These are phyloP conservation scores for Lasius platythorax DNA, from an alignment of 2,888 invertebrate species.

Conservation along the genomic window DNA sequence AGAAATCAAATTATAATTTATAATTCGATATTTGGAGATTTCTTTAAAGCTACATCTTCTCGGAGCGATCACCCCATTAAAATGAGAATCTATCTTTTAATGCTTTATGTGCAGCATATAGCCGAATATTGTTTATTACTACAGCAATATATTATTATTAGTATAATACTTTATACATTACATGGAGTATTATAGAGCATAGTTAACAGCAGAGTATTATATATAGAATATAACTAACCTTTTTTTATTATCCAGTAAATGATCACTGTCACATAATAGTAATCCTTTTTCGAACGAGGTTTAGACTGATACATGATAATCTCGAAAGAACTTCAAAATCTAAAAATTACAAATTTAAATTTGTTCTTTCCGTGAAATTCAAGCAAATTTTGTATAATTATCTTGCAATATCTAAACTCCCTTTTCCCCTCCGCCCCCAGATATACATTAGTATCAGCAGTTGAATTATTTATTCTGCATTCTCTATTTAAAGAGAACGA, in stretches of 20 bases:
- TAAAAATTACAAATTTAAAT: background rate
- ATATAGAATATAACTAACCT: conserved; percentile 10
- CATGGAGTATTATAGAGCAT: conserved; percentile 27
- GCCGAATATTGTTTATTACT: conserved; percentile 15
- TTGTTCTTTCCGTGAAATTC: background rate
- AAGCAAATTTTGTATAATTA: background rate
- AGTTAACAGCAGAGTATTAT: conserved; percentile 20
- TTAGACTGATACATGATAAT: background rate
- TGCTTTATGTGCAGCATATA: background rate
- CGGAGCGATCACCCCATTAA: background rate
- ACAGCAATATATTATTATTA: conserved; percentile 23
- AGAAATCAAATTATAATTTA: background rate
- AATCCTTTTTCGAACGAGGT: background rate
- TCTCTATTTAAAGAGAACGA: background rate
- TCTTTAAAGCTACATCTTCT: conserved; percentile 16
- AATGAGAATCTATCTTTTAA: conserved; percentile 4
- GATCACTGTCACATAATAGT: background rate
- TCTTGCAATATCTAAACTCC: background rate
- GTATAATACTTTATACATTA: conserved; percentile 31
- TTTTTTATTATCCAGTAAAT: conserved; percentile 15
- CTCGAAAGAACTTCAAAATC: background rate
- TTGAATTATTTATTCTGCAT: background rate
- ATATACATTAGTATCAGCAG: background rate
- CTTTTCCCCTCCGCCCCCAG: background rate
- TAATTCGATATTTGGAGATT: conserved; percentile 9